Evolutionary conservation across 2,797 vertebrate species (phyloP).

Genomic region (Moxostoma hubbsi): DNA sequence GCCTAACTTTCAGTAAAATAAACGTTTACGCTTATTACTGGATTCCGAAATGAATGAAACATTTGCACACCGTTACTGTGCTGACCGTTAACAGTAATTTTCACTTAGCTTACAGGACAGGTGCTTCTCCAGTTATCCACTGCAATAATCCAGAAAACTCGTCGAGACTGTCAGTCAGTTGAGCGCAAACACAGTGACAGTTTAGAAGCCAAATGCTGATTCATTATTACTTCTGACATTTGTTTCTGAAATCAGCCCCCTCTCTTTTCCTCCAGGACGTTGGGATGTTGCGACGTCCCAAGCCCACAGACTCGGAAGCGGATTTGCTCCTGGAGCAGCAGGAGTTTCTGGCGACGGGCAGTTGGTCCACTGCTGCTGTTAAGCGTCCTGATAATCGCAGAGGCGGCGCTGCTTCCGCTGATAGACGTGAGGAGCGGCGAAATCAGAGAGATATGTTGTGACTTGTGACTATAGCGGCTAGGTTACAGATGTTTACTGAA

Average conservation of each 20-base stretch:
- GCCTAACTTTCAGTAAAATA: not conserved
- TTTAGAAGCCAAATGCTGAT: not conserved
- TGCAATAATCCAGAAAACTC: not conserved
- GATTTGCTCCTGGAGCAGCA: slow-evolving; percentile 91
- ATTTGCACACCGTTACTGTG: not conserved
- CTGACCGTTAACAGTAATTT: not conserved
- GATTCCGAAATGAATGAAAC: too few species aligned
- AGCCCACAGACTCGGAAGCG: slow-evolving; percentile 88
- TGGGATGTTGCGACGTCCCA: slow-evolving; percentile 89
- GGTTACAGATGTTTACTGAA: not conserved
- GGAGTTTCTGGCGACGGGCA: slow-evolving; percentile 83
- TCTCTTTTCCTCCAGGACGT: slow-evolving; percentile 17
- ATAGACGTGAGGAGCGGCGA: slow-evolving; percentile 2
- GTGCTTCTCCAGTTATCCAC: not conserved
- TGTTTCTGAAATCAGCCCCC: not conserved
- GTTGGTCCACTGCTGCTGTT: slow-evolving; percentile 80
- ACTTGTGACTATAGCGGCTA: slow-evolving; percentile 88
- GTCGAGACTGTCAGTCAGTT: not conserved
- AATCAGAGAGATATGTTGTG: slow-evolving; percentile 83
- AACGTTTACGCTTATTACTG: not conserved
- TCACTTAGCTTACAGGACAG: not conserved
- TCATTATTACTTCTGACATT: not conserved
- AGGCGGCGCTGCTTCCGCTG: slow-evolving; percentile 66
- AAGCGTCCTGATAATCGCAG: slow-evolving; percentile 88
- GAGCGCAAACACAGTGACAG: not conserved